phyloP scores from a whole-genome alignment of 2,797 vertebrate genomes.

The Lacerta viridis region DNA sequence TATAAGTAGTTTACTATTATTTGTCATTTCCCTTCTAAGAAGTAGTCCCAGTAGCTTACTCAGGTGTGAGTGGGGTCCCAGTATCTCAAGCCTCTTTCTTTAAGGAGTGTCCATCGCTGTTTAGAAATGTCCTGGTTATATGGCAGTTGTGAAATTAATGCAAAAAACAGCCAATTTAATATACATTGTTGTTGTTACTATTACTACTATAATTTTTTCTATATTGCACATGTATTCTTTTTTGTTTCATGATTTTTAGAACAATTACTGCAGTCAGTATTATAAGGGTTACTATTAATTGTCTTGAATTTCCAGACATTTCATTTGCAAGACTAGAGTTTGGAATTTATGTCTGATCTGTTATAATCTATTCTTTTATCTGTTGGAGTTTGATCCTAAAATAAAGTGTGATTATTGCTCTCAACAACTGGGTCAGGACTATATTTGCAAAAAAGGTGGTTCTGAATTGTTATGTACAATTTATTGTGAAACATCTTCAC shows the following conservation, averaged over 20 bases:
- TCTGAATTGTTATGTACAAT: not conserved
- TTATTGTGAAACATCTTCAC: too few relatives aligned
- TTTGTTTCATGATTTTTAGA: not conserved
- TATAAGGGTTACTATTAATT: not conserved
- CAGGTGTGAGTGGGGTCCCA: not conserved
- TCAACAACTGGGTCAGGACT: not conserved
- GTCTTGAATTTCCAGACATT: not conserved
- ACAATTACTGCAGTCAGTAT: not conserved
- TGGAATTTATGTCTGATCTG: not conserved
- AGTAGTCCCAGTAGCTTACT: not conserved
- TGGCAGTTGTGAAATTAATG: not conserved
- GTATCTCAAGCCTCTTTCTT: not conserved
- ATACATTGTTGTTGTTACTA: not conserved
- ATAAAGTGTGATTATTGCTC: not conserved
- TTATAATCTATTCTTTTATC: not conserved
- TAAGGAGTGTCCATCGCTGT: not conserved
- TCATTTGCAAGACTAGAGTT: not conserved
- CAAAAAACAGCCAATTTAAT: not conserved
- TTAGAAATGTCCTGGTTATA: not conserved
- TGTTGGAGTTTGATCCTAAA: not conserved
- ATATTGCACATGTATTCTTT: not conserved
- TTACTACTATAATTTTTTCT: too few relatives aligned
- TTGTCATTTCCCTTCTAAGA: not conserved
- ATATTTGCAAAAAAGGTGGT: not conserved
- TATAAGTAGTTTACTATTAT: not conserved